A percentile compares a stretch with the other conserved stretches of the same genome.
These are phyloP conservation scores for Nysson spinosus DNA, from an alignment of 2,888 invertebrate genomes.

Conservation along the genomic window DNA sequence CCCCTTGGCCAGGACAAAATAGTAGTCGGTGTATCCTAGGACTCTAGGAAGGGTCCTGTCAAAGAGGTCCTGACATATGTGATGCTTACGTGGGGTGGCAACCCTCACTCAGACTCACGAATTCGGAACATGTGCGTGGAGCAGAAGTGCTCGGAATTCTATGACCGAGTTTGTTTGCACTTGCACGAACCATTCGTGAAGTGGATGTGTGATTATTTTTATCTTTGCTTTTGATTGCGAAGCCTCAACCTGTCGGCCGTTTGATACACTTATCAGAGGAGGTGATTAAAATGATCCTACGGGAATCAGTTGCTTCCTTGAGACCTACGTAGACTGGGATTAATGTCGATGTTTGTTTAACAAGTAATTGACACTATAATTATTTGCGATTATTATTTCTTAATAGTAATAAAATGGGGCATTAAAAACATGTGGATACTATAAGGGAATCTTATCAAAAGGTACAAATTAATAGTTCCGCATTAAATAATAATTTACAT, in stretches of 20 bases:
- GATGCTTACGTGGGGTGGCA: conserved; percentile 69
- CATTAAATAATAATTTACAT: no score
- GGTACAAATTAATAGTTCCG: no score
- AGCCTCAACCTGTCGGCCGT: conserved; percentile 33
- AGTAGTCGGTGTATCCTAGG: conserved; percentile 41
- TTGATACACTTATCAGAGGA: conserved; percentile 4
- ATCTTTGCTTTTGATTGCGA: conserved; percentile 27
- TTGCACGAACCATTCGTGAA: conserved; percentile 55
- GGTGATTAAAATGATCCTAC: no score
- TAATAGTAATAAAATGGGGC: no score
- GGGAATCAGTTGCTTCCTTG: no score
- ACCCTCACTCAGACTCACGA: conserved; percentile 54
- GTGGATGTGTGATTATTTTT: conserved; percentile 61
- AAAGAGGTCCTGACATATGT: conserved; percentile 70
- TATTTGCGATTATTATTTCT: no score
- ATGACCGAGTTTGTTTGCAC: conserved; percentile 69
- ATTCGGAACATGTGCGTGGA: conserved; percentile 68
- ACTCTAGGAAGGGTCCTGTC: conserved; percentile 46
- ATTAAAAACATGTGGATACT: no score
- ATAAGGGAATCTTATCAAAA: no score
- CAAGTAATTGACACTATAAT: no score
- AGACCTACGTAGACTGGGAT: no score
- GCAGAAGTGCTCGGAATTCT: conserved; percentile 67
- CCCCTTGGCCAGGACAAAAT: conserved; percentile 29
- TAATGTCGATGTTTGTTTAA: no score